These are phyloP conservation scores for Drosophila longiperda DNA, from an alignment of 2,888 invertebrate genomes.

Conservation along the genomic window DNA sequence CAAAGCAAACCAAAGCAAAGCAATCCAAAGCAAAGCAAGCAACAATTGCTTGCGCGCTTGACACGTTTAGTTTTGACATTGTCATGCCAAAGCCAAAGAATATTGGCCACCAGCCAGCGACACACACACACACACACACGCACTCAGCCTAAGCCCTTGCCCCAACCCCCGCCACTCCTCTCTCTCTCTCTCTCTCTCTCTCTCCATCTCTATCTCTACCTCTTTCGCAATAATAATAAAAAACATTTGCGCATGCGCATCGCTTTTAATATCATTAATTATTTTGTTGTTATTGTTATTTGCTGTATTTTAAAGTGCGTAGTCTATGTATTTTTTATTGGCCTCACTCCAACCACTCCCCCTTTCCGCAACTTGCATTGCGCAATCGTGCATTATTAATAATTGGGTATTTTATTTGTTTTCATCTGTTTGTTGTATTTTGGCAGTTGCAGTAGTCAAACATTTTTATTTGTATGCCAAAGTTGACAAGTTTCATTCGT, in stretches of 20 bases:
- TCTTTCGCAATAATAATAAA: conserved; percentile 48
- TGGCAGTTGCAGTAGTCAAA: conserved; percentile 15
- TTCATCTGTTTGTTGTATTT: conserved; percentile 20
- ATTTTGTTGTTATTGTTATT: conserved; percentile 4
- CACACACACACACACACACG: conserved; percentile 17
- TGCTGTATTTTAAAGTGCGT: conserved; percentile 40
- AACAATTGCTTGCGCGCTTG: conserved; percentile 48
- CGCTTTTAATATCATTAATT: conserved; percentile 42
- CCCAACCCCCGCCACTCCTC: neutral
- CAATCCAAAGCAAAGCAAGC: neutral
- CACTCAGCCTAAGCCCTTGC: neutral
- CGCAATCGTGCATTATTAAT: conserved; percentile 60
- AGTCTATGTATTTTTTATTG: conserved; percentile 21
- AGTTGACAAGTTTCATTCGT: conserved; percentile 34
- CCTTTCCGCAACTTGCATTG: conserved; percentile 19
- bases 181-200: neutral
- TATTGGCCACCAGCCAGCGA: conserved; percentile 54
- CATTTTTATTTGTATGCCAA: conserved; percentile 42
- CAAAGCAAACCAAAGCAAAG: neutral
- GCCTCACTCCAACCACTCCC: neutral
- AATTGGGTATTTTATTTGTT: conserved; percentile 51
- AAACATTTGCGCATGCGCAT: conserved; percentile 69
- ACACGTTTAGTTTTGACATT: conserved; percentile 78
- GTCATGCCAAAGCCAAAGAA: conserved; percentile 73
- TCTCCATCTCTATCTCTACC: neutral